Evolutionary conservation across 1,140 invertebrate genomes (phyloP).

Genomic region (Drosophila kepulauana): DNA sequence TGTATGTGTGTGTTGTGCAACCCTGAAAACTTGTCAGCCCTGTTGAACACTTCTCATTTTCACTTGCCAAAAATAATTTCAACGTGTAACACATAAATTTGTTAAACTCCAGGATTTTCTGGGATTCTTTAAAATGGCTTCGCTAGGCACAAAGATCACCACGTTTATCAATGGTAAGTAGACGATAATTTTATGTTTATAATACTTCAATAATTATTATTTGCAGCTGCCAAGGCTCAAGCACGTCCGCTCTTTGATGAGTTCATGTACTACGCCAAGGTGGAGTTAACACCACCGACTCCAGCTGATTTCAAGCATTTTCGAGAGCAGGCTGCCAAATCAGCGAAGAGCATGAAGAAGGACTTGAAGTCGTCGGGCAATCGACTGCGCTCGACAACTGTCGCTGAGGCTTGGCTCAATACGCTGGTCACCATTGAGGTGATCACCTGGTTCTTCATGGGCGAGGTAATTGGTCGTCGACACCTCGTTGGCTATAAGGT

Average conservation of each 20-base stretch:
- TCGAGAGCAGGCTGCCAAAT: slow-evolving; percentile 84
- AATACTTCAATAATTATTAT: neutral
- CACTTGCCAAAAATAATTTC: slow-evolving; percentile 11
- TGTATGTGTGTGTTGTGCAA: neutral
- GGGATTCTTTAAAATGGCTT: slow-evolving; percentile 48
- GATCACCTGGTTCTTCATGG: slow-evolving; percentile 97
- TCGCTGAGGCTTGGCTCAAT: slow-evolving; percentile 95
- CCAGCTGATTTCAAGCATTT: slow-evolving; percentile 93
- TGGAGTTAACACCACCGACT: slow-evolving; percentile 95
- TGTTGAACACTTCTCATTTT: neutral
- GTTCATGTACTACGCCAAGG: slow-evolving; percentile 95
- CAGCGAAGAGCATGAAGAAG: slow-evolving; percentile 87
- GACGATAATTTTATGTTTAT: neutral
- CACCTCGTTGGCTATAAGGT: slow-evolving; percentile 96
- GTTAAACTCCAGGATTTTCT: neutral
- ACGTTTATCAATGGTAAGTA: slow-evolving; percentile 63
- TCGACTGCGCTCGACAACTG: slow-evolving; percentile 92
- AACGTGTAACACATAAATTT: slow-evolving; percentile 19
- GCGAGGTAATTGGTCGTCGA: slow-evolving; percentile 98
- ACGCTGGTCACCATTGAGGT: slow-evolving; percentile 95
- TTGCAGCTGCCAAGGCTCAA: slow-evolving; percentile 81
- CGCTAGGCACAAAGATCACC: slow-evolving; percentile 51
- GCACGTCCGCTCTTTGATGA: slow-evolving; percentile 90
- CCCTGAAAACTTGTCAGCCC: slow-evolving; percentile 11
- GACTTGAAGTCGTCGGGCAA: slow-evolving; percentile 86